Percentiles rank a stretch among this genome's conserved stretches.
These are phyloP conservation scores for Sorex fumeus DNA, from an alignment of 2,113 vertebrate species.

Conservation along the genomic window DNA sequence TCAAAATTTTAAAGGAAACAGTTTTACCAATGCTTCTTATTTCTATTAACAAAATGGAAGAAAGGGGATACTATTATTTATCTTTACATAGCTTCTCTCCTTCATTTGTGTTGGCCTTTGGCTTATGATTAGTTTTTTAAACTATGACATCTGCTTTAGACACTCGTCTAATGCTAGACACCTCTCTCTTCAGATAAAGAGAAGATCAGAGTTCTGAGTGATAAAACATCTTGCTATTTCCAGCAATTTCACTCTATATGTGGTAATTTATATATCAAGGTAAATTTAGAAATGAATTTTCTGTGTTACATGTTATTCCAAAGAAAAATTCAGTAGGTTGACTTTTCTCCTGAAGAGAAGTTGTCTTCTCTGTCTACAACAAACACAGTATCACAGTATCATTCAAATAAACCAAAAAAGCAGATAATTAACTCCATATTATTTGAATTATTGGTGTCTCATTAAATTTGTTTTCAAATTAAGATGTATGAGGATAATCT, in stretches of 20 bases:
- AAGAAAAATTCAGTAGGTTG: slow-evolving; percentile 58
- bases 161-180: neutral
- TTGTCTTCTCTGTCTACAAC: slow-evolving; percentile 50
- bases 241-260: slow-evolving; percentile 62
- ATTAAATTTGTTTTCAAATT: slow-evolving; percentile 60
- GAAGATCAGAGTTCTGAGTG: slow-evolving; percentile 42
- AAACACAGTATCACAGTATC: slow-evolving; percentile 62
- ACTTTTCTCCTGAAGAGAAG: slow-evolving; percentile 18
- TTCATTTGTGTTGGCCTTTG: neutral
- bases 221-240: neutral
- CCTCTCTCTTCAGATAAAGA: slow-evolving; percentile 12
- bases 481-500: slow-evolving; percentile 35
- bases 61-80: too few relatives aligned
- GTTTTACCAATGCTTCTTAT: too few relatives aligned
- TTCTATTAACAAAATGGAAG: too few relatives aligned
- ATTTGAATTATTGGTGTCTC: slow-evolving; percentile 50
- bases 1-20: neutral
- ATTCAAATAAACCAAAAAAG: slow-evolving; percentile 69
- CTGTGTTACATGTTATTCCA: slow-evolving; percentile 64
- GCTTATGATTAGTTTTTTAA: neutral
- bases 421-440: slow-evolving; percentile 32
- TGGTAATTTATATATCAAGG: slow-evolving; percentile 36
- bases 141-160: neutral
- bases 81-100: neutral
- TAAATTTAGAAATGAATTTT: slow-evolving; percentile 65